Evolutionary conservation across 2,888 invertebrate genomes (phyloP), one percentile per base, ranked within the genome.

Genomic region (Heterodera filipjevi): DNA sequence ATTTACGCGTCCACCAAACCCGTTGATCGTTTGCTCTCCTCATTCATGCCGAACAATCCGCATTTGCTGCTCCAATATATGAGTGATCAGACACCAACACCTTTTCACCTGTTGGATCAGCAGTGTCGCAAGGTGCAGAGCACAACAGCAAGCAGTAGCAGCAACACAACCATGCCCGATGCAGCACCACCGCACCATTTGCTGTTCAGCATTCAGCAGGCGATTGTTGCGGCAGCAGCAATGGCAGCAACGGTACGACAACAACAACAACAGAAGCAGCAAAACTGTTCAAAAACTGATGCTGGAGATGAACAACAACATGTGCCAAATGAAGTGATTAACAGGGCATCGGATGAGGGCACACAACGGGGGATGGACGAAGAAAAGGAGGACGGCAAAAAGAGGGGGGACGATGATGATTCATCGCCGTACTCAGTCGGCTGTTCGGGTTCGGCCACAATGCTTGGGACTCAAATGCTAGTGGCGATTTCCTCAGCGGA

Each of bases 241-340:
- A 33, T 33, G 66, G 66, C 66, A 66, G 64, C 64, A 64, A 64
- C 64, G 27, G 64, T 27, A 64, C 66, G 30, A 30, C 66, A 33
- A 27, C 66, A 27, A 66, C 32, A 66, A 27, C 32, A 66, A 30
- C 30, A 22, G 2, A 27, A 66, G 27, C 53, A 53, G 49, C 49
- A 49, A 19, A 49, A 49, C 49, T 12, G 22, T 16, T 6, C 16
- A 66, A 19, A n/a, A 5, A n/a, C 22, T 27, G 16, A 14, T 64
- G 64, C 8, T 27, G 64, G 27, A 14, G 64, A 64, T 64, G 64
- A 27, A 27, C 64, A 64, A 64, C 64, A 64, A 64, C 39, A 39
- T 12, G 39, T 39, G 12, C 64, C 6, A 64, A 64, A 12, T 6
- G 22, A 27, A 27, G 64, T 27, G 53, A n/a, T n/a, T n/a, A n/a